Percentiles rank a stretch among this genome's conserved stretches.
Conservation (phyloP, 2,797 vertebrate genomes). For the Ctenochaetus hawaiiensis region DNA sequence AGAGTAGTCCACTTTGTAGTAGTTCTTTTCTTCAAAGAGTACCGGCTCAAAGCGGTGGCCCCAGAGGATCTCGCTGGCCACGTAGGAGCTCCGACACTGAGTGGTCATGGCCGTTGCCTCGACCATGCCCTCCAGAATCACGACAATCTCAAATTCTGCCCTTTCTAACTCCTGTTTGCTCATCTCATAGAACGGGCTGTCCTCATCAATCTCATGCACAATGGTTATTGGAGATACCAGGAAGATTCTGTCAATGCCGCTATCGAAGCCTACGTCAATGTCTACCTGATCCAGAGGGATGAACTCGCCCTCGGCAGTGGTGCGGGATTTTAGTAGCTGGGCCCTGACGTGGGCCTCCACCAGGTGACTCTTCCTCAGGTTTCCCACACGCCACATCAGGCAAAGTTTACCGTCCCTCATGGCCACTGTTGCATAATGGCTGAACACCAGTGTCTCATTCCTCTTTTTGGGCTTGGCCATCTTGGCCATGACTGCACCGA, state of each 20-base stretch:
- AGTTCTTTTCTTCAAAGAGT: conserved; percentile 96
- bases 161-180: conserved; percentile 94
- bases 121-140: conserved; percentile 98
- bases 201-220: conserved; percentile 95
- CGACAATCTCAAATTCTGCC: conserved; percentile 96
- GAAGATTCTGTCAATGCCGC: conserved; percentile 96
- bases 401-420: conserved; percentile 96
- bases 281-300: conserved; percentile 96
- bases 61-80: conserved; percentile 95
- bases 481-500: conserved; percentile 97
- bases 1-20: conserved; percentile 98
- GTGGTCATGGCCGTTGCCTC: conserved; percentile 98
- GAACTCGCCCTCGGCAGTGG: conserved; percentile 95
- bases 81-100: conserved; percentile 96
- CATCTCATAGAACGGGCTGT: conserved; percentile 95
- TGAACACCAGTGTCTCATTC: conserved; percentile 96
- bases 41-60: conserved; percentile 97
- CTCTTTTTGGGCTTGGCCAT: conserved; percentile 99
- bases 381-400: conserved; percentile 97
- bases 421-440: conserved; percentile 93
- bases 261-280: conserved; percentile 96
- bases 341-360: conserved; percentile 96
- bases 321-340: conserved; percentile 95
- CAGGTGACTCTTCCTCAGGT: conserved; percentile 95
- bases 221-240: conserved; percentile 96